Evolutionary conservation across 2,113 vertebrate genomes (phyloP).

Genomic region (Galemys pyrenaicus): DNA sequence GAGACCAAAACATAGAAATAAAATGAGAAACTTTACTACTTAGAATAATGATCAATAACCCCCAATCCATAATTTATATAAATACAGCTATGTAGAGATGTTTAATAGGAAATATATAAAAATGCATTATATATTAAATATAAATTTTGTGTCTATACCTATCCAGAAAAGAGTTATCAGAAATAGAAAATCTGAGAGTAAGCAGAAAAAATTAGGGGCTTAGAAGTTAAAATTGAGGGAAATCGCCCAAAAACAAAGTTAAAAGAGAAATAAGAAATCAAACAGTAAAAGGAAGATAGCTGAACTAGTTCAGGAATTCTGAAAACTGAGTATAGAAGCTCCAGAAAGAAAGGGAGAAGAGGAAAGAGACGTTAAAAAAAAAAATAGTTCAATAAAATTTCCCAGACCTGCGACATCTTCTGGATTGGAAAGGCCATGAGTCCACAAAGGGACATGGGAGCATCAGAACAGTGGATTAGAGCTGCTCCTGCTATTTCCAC

Average conservation of each 20-base stretch:
- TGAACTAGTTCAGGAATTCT: not conserved
- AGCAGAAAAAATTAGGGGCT: not conserved
- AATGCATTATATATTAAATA: not conserved
- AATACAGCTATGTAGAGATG: constrained; percentile 4
- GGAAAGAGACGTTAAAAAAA: not conserved
- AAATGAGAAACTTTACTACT: not conserved
- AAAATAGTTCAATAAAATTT: not conserved
- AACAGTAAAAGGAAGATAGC: not conserved
- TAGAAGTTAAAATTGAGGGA: not conserved
- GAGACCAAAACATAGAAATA: constrained; percentile 25
- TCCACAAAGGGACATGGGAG: not conserved
- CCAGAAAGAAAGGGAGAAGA: not conserved
- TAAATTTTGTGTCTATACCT: not conserved
- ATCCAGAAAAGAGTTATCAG: not conserved
- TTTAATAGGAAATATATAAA: not conserved
- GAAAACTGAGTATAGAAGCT: not conserved
- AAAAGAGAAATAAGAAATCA: not conserved
- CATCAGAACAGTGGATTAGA: not conserved
- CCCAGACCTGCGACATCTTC: not conserved
- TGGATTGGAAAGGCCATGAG: not conserved
- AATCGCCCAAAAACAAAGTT: constrained; percentile 4
- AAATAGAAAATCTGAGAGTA: not conserved
- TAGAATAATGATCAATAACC: no score
- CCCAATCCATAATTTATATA: not conserved
- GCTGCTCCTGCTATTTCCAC: not conserved